A percentile compares a stretch with the other conserved stretches of the same genome.
Evolutionary conservation across 2,113 vertebrate species (phyloP).

Genomic region (Lota lota): DNA sequence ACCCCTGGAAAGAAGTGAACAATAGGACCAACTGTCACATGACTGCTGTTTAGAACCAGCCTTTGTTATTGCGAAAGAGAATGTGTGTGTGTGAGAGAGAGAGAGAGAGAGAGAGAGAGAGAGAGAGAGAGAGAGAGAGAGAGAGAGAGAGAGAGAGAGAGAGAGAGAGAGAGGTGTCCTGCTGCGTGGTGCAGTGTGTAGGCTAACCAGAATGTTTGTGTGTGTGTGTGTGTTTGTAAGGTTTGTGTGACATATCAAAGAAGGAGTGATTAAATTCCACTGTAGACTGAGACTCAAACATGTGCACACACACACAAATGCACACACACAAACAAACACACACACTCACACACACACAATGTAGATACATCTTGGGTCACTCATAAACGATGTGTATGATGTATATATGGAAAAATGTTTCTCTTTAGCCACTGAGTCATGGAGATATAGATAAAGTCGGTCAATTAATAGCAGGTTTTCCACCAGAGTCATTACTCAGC

Average conservation of each 20-base stretch:
- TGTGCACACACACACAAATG: background rate
- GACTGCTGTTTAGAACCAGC: constrained; percentile 51
- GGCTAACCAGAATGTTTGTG: constrained; percentile 28
- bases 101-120: constrained; percentile 43
- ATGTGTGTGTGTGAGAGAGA: constrained; percentile 27
- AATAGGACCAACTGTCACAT: constrained; percentile 71
- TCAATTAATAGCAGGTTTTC: no score
- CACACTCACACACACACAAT: constrained; percentile 33
- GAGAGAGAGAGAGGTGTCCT: constrained; percentile 40
- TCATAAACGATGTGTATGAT: no score
- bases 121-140: constrained; percentile 33
- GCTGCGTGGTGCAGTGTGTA: constrained; percentile 49
- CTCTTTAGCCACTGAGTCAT: no score
- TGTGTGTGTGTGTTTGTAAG: constrained; percentile 16
- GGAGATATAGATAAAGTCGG: no score
- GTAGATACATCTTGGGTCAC: no score
- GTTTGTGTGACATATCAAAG: constrained; percentile 62
- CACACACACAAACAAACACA: constrained; percentile 8
- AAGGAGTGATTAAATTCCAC: constrained; percentile 57
- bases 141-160: constrained; percentile 29
- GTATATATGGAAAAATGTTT: no score
- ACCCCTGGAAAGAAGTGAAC: constrained; percentile 66
- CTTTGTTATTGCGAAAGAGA: constrained; percentile 58
- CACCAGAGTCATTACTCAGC: no score
- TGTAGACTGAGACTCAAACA: constrained; percentile 35